Conservation (phyloP, 2,888 invertebrate genomes). For the Calameuta idolon region DNA sequence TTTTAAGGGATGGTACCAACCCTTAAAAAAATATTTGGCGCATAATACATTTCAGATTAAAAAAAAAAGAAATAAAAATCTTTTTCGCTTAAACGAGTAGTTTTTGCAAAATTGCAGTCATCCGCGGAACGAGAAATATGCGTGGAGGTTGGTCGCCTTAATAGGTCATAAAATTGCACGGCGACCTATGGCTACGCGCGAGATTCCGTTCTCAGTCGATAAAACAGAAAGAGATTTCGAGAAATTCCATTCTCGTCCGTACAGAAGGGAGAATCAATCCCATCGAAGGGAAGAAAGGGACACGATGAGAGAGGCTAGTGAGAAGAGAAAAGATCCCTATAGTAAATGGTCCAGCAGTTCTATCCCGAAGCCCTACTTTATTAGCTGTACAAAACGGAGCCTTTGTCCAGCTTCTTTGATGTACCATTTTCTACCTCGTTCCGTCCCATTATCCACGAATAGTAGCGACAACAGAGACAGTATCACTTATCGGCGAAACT, state of each 20-base stretch:
- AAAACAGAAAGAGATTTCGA: not conserved
- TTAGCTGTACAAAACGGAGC: conserved; percentile 5
- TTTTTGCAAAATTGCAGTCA: too few species aligned
- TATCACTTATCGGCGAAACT: conserved; percentile 22
- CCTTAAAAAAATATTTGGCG: not conserved
- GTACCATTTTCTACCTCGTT: conserved; percentile 40
- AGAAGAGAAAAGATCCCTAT: not conserved
- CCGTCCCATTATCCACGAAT: conserved; percentile 46
- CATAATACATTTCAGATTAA: not conserved
- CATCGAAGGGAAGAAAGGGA: not conserved
- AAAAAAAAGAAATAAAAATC: not conserved
- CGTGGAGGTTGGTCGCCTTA: not conserved
- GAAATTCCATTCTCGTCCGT: not conserved
- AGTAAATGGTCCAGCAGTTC: not conserved
- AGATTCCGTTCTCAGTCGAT: not conserved
- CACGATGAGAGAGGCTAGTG: too few species aligned
- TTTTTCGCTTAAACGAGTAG: not conserved
- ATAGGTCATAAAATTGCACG: not conserved
- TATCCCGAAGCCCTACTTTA: not conserved
- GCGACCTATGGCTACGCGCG: not conserved
- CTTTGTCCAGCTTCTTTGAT: conserved; percentile 39
- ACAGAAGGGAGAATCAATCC: not conserved
- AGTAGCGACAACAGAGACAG: conserved; percentile 16
- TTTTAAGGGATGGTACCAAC: not conserved
- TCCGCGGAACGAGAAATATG: not conserved